phyloP scores from a whole-genome alignment of 1,140 invertebrate genomes.

The Sarcophaga peregrina region DNA sequence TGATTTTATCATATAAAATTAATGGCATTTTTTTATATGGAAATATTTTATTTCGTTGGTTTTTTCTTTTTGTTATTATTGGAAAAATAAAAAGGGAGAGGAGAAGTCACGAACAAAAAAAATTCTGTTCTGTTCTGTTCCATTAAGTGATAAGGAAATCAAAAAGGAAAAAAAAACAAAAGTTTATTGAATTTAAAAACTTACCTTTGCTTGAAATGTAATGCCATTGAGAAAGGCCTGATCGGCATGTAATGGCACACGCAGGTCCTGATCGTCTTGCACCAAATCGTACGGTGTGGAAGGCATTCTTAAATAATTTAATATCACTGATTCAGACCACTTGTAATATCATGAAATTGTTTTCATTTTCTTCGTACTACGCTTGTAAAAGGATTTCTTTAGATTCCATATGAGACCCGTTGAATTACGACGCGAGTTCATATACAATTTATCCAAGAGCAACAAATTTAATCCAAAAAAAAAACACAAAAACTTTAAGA shows the following conservation, averaged over 20 bases:
- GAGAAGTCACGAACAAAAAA: background rate
- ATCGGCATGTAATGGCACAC: constrained; percentile 93
- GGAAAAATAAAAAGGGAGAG: background rate
- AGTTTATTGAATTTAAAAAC: constrained; percentile 41
- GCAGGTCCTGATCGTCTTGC: constrained; percentile 92
- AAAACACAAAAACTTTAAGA: background rate
- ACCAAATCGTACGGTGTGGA: constrained; percentile 94
- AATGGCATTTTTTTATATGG: background rate
- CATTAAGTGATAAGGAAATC: background rate
- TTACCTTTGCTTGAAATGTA: constrained; percentile 96
- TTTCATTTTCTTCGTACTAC: constrained; percentile 66
- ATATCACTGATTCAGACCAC: constrained; percentile 67
- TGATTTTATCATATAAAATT: constrained; percentile 25
- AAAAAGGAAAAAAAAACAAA: no score
- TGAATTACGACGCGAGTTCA: constrained; percentile 44
- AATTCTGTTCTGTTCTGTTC: background rate
- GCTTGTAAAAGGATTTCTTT: constrained; percentile 62
- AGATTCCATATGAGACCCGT: constrained; percentile 63
- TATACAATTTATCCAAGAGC: constrained; percentile 33
- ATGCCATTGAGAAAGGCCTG: constrained; percentile 97
- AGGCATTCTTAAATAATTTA: constrained; percentile 75
- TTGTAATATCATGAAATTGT: constrained; percentile 67
- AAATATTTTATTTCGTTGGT: background rate
- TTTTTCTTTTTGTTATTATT: background rate
- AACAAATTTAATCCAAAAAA: background rate